Evolutionary conservation across 1,140 invertebrate species (phyloP), one percentile per base, ranked within the genome.

Genomic region (Drosophila azteca): DNA sequence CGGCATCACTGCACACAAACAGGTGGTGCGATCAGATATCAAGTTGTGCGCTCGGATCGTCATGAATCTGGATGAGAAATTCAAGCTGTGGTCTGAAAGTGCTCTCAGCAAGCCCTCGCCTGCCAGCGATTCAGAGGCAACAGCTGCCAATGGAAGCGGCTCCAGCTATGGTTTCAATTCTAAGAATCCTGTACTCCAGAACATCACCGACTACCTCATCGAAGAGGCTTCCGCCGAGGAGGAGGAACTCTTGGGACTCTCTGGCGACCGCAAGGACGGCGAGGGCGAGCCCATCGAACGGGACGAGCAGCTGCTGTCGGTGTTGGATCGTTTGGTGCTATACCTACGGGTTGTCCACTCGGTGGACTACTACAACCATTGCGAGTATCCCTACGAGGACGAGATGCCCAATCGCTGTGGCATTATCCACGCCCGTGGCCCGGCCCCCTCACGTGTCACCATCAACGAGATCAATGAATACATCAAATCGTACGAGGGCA

Each of bases 371-470:
- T 99, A 99, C 91, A 99, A 98, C 92, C 97, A 98, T 81, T 98
- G 97, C 83, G 98, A 99, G 87, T 99, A 99, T 93, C 97, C 98
- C 0, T 99, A 99, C 90, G 99, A 99, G 93, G 99, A 99, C 92
- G 98, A 99, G 91, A 99, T 99, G 99, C 99, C 99, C 0, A 99
- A 99, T 92, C 94, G 98, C 29, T 99, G 98, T 93, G 98, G 98
- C 13, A 99, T 99, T 67, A 97, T 99, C 93, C 99, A 99, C 92
- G 98, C 98, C 0, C 94, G 99, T 52, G 98, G 97, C 54, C 95
- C 95, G 17, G 94, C 97, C 3, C 97, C 98, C 1, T 94, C 94
- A 45, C 97, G 97, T 92, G 95, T 97, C 52, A 94, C 92, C 0
- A 92, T 77, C 4, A 93, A 94, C 80, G 95, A 96, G 84, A 92